Conservation (phyloP, 2,888 invertebrate genomes). For the Muschampia plurimacula region DNA sequence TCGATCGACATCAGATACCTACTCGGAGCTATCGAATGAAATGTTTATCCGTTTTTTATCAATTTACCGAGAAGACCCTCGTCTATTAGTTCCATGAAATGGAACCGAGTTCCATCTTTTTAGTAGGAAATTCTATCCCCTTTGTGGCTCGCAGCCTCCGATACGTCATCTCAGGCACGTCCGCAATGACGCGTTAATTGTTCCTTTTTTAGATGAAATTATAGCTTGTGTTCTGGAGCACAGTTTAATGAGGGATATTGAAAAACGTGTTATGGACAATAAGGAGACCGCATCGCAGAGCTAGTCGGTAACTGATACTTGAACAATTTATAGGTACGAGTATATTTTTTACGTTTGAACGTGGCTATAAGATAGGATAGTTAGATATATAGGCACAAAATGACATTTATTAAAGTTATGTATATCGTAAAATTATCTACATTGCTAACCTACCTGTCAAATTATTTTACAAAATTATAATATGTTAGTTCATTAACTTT, state of each 20-base stretch:
- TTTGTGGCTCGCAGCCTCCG: conserved; percentile 34
- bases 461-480: no score
- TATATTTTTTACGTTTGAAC: not conserved
- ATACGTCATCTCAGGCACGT: conserved; percentile 26
- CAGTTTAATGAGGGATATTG: conserved; percentile 26
- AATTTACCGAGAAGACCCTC: conserved; percentile 43
- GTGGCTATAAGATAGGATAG: not conserved
- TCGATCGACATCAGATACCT: conserved; percentile 39
- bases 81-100: conserved; percentile 46
- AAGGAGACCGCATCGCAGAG: not conserved
- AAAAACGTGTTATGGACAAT: conserved; percentile 12
- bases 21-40: conserved; percentile 30
- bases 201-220: conserved; percentile 35
- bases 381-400: no score
- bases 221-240: conserved; percentile 15
- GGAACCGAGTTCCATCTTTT: conserved; percentile 30
- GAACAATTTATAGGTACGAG: not conserved
- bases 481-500: no score
- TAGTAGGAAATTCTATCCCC: conserved; percentile 37
- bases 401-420: no score
- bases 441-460: no score
- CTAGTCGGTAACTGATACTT: conserved; percentile 14
- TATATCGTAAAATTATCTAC: no score
- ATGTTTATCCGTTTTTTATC: conserved; percentile 44
- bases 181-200: conserved; percentile 32